These are phyloP conservation scores for Chrysaora quinquecirrha DNA, from an alignment of 30 jellyfish, hydroid and myxozoan genomes.

Conservation along the genomic window DNA sequence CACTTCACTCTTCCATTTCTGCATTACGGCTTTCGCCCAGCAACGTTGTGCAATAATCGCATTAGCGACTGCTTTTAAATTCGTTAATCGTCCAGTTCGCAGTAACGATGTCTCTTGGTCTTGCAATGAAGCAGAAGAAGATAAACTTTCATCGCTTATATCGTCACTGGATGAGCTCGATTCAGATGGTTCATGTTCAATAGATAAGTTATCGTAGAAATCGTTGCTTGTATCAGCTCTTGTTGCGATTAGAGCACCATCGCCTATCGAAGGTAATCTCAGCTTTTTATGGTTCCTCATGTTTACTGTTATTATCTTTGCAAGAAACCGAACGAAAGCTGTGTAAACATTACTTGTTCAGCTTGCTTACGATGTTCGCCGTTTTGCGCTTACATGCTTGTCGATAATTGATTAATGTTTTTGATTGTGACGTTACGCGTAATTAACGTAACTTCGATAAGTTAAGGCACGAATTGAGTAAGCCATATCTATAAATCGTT, in stretches of 20 bases:
- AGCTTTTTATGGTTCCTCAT: conserved; percentile 17
- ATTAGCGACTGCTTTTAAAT: conserved; percentile 42
- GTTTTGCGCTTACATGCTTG: not conserved
- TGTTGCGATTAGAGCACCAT: conserved; percentile 26
- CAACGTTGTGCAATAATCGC: conserved; percentile 44
- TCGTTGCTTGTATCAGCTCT: conserved; percentile 7
- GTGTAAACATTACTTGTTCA: not conserved
- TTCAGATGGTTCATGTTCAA: conserved; percentile 29
- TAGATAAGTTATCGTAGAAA: conserved; percentile 13
- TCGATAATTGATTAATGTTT: no score
- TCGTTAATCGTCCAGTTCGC: not conserved
- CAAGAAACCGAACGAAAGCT: not conserved
- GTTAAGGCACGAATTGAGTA: no score
- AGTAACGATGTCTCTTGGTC: not conserved
- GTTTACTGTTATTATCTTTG: not conserved
- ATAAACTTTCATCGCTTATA: not conserved
- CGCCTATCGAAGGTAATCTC: conserved; percentile 38
- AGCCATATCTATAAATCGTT: no score
- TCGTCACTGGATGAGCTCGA: not conserved
- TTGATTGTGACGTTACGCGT: not conserved
- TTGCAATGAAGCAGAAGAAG: not conserved
- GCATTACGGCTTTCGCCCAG: conserved; percentile 33
- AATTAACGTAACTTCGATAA: no score
- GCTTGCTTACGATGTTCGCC: no score
- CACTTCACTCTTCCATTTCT: conserved; percentile 35